phyloP scores from a whole-genome alignment of 2,113 vertebrate genomes.

The Sceloporus tristichus region DNA sequence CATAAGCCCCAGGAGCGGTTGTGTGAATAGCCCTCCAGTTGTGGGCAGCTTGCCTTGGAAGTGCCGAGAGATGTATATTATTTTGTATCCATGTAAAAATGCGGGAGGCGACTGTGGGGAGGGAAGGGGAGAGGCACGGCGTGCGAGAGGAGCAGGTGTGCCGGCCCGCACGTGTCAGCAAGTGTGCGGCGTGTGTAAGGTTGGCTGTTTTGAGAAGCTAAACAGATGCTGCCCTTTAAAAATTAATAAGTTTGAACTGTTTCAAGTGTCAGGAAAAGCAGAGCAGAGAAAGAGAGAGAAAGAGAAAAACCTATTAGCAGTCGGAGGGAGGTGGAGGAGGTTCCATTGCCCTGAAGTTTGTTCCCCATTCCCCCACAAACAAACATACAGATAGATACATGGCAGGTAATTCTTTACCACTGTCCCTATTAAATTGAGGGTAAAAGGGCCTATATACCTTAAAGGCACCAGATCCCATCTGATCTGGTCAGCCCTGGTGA shows the following conservation, averaged over 20 bases:
- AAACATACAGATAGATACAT: conserved; percentile 1
- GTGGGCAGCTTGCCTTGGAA: not conserved
- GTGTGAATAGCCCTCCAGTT: not conserved
- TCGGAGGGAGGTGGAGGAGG: not conserved
- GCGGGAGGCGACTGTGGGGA: not conserved
- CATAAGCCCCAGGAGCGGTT: not conserved
- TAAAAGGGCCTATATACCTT: too few relatives aligned
- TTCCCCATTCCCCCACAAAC: fast-evolving
- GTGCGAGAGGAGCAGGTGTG: not conserved
- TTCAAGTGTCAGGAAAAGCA: conserved; percentile 82
- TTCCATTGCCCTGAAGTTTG: conserved; percentile 24
- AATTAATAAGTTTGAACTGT: conserved; percentile 83
- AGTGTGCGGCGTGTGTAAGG: conserved; percentile 61
- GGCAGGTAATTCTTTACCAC: not conserved
- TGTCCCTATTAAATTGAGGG: not conserved
- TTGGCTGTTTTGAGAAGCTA: conserved; percentile 70
- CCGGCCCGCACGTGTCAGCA: conserved; percentile 6
- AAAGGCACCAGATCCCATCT: too few relatives aligned
- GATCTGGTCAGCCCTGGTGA: too few relatives aligned
- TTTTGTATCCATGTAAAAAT: not conserved
- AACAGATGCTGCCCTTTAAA: conserved; percentile 83
- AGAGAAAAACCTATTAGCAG: conserved; percentile 60
- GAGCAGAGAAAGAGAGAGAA: conserved; percentile 59
- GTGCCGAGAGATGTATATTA: not conserved
- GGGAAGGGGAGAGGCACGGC: not conserved